Conservation (phyloP, 2,113 vertebrate species). For the Empidonax traillii region DNA sequence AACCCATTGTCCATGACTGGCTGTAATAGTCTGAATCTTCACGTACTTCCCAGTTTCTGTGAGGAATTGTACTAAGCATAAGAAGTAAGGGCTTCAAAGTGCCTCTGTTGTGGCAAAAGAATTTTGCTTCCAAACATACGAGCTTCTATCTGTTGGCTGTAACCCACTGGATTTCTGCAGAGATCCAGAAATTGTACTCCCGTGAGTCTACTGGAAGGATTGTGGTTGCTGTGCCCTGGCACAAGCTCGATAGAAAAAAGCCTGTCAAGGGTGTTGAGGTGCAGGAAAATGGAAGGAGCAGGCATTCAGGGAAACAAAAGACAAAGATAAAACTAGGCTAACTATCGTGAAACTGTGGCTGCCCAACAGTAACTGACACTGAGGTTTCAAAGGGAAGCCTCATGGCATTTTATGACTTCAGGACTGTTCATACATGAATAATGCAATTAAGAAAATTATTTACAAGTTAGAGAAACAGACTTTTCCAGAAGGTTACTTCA, state of each 20-base stretch:
- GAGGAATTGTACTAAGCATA: neutral
- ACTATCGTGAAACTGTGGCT: neutral
- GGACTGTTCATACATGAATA: neutral
- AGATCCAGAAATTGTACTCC: neutral
- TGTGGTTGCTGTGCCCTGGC: neutral
- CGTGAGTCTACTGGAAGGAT: neutral
- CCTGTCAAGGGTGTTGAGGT: neutral
- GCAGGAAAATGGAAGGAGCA: neutral
- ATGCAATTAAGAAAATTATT: neutral
- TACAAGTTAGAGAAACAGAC: neutral
- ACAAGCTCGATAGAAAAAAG: neutral
- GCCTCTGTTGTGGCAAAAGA: neutral
- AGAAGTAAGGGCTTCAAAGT: neutral
- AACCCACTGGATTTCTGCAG: neutral
- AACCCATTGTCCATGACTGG: neutral
- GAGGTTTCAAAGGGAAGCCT: neutral
- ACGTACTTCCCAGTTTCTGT: neutral
- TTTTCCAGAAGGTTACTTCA: neutral
- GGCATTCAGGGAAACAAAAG: neutral
- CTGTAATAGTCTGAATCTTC: neutral
- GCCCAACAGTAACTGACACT: neutral
- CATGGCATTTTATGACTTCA: neutral
- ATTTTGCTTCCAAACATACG: neutral
- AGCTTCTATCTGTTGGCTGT: neutral
- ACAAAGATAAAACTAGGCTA: neutral